Base-by-base conservation (phyloP, 1,140 invertebrate species). In the Polypedilum pembai region DNA sequence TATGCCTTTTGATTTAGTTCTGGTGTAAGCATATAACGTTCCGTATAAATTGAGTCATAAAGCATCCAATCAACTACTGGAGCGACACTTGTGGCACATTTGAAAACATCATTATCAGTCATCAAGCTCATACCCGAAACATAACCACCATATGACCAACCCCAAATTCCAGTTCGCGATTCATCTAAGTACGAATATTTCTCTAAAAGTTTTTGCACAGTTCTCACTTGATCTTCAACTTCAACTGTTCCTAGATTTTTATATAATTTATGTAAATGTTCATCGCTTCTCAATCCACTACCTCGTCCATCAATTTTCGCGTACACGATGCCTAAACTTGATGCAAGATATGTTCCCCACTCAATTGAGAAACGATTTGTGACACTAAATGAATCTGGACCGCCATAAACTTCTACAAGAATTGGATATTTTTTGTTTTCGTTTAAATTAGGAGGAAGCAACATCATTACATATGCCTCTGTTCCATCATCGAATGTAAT, bases 11-110 rank as follows among this genome's bases (percentile, higher is more conserved):
- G 82, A 81, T 97, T 98, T 33, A 86, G 83, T 1, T 82, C 78
- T 17, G 84, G 88, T 7, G 95, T 94, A 15, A 92, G 83, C 95
- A 98, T 96, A 79, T 94, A 98, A 63, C 95, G 86, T 83, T 98
- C 96, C 7, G 96, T 97, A 81, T 98, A 98, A 77, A 96, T 94
- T 24, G 96, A 92, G 86, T 98, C 91, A 82, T 95, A 95, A 82
- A 94, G 94, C 10, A 89, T 85, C 92, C 92, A 95, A 74, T 92
- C 92, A 3, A 92, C 91, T 10, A 94, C 92, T 8, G 96, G 96
- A 45, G 96, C 95, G 0, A 98, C 93, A n/a, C 95, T 94, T 75
- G 96, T 92, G 24, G 92, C 96, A 82, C 96, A 98, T 78, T 92
- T 90, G 81, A 97, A 92, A 17, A 92, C 85, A 56, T 87, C 80